These are phyloP conservation scores for Crossocerus cetratus DNA, from an alignment of 2,888 invertebrate species.

Conservation along the genomic window DNA sequence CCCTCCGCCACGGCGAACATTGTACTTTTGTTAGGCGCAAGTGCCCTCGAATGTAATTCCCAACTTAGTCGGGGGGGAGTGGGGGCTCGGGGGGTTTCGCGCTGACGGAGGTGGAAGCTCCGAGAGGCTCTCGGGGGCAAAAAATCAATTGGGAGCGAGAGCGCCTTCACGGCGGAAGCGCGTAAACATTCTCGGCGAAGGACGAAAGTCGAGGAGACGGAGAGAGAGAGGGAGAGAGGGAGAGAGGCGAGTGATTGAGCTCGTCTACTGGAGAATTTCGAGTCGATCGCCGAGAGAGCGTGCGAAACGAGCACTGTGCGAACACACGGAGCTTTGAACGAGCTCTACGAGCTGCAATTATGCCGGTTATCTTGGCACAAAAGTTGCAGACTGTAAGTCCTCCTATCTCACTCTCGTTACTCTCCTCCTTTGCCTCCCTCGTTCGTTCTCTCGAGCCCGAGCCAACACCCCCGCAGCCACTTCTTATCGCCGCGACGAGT, in stretches of 20 bases:
- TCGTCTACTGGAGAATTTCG: neutral
- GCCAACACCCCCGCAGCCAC: neutral
- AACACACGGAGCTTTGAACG: neutral
- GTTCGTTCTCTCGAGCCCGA: neutral
- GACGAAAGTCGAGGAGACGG: neutral
- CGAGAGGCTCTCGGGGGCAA: slow-evolving; percentile 1
- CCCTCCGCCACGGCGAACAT: neutral
- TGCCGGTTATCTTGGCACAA: slow-evolving; percentile 1
- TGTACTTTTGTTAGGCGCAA: neutral
- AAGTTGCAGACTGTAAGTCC: neutral
- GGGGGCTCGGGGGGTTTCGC: neutral
- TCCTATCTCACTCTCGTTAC: no score
- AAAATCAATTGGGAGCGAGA: slow-evolving; percentile 4
- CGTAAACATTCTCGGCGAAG: neutral
- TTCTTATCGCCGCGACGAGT: neutral
- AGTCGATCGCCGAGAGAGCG: neutral
- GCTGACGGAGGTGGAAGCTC: neutral
- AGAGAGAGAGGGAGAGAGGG: neutral
- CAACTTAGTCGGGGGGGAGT: neutral
- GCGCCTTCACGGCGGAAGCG: neutral
- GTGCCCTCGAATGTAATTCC: neutral
- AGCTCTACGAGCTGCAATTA: neutral
- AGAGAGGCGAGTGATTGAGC: neutral
- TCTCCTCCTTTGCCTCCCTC: no score
- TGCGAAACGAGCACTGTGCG: neutral